phyloP scores from a whole-genome alignment of 2,797 vertebrate species.

The Micropoecilia bifurca region DNA sequence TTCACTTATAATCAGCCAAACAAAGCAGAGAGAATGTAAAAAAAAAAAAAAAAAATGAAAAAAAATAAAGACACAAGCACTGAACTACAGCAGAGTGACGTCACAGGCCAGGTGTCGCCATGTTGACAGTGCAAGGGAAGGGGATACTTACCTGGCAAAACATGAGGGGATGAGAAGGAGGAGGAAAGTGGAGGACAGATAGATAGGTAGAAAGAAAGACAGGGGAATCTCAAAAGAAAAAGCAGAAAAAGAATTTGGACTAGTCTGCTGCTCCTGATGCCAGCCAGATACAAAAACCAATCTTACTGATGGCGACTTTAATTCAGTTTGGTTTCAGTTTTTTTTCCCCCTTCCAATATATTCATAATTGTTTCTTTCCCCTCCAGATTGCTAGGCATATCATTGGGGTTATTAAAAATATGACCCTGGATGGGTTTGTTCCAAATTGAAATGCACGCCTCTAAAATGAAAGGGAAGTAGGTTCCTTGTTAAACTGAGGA shows the following conservation, averaged over 20 bases:
- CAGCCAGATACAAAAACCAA: conserved; percentile 78
- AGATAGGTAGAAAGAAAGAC: conserved; percentile 71
- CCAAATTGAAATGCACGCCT: not conserved
- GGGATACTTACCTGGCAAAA: conserved; percentile 92
- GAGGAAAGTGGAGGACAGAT: conserved; percentile 62
- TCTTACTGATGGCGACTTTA: conserved; percentile 73
- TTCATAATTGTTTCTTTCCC: conserved; percentile 29
- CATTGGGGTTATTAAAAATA: conserved; percentile 86
- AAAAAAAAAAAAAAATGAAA: conserved; percentile 69
- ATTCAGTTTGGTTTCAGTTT: conserved; percentile 84
- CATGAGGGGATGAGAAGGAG: conserved; percentile 73
- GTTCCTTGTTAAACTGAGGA: conserved; percentile 43
- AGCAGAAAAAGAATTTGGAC: conserved; percentile 82
- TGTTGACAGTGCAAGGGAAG: conserved; percentile 92
- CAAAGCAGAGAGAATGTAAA: conserved; percentile 93
- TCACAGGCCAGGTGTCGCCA: conserved; percentile 92
- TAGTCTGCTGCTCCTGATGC: conserved; percentile 84
- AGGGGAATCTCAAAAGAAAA: conserved; percentile 79
- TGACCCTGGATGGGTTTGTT: conserved; percentile 11
- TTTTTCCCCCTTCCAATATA: conserved; percentile 59
- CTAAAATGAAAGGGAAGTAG: conserved; percentile 26
- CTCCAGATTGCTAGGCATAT: conserved; percentile 79
- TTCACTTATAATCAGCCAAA: conserved; percentile 99
- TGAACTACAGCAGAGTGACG: conserved; percentile 99
- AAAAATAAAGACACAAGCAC: conserved; percentile 93